These are phyloP conservation scores for Psilopogon haemacephalus DNA, from an alignment of 2,113 vertebrate species.

Conservation along the genomic window DNA sequence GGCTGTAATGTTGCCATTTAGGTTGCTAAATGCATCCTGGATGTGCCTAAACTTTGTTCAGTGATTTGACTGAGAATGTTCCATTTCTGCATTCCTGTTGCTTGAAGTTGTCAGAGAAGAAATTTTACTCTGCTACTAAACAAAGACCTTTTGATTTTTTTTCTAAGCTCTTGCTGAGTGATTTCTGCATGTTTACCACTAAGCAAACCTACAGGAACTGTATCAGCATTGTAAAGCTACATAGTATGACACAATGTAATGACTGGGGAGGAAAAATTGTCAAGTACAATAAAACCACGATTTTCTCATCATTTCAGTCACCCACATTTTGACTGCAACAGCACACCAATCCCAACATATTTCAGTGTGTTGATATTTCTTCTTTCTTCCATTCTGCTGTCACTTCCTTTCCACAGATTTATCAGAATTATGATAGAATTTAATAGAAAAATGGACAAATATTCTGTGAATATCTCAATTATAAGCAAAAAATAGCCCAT, in stretches of 20 bases:
- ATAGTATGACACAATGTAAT: not conserved
- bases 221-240: not conserved
- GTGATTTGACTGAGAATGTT: constrained; percentile 32
- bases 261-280: not conserved
- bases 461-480: not conserved
- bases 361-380: not conserved
- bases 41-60: not conserved
- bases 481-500: not conserved
- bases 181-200: constrained; percentile 27
- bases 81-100: constrained; percentile 52
- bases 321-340: not conserved
- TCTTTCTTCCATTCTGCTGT: not conserved
- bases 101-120: constrained; percentile 62
- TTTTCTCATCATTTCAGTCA: constrained; percentile 14
- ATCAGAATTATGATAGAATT: not conserved
- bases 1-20: not conserved
- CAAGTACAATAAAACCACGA: not conserved
- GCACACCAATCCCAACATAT: not conserved
- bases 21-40: not conserved
- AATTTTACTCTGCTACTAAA: constrained; percentile 51
- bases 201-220: constrained; percentile 10
- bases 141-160: constrained; percentile 66
- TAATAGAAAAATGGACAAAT: not conserved
- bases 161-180: constrained; percentile 27
- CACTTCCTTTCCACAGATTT: not conserved